Conservation (phyloP, 2,113 vertebrate species). For the Cynoglossus semilaevis region DNA sequence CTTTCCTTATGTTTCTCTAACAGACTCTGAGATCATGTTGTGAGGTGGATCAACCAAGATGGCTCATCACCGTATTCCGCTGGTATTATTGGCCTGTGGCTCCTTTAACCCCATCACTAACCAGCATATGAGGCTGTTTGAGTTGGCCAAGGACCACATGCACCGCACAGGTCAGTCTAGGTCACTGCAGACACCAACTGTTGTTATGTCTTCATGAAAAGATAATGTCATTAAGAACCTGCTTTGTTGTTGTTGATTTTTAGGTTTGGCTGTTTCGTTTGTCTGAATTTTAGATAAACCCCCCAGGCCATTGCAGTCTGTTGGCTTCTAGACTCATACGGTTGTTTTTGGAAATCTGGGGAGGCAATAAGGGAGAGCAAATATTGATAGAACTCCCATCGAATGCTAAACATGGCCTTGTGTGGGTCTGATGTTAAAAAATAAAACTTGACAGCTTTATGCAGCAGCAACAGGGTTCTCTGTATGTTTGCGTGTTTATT, state of each 20-base stretch:
- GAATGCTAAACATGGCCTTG: background rate
- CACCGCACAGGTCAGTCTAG: slow-evolving; percentile 84
- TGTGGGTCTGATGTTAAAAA: background rate
- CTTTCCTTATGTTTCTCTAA: slow-evolving; percentile 6
- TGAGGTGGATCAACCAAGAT: slow-evolving; percentile 58
- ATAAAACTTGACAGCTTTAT: background rate
- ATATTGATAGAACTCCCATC: background rate
- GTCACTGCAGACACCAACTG: background rate
- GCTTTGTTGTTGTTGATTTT: too few relatives aligned
- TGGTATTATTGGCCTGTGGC: slow-evolving; percentile 86
- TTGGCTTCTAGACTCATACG: too few relatives aligned
- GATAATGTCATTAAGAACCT: too few relatives aligned
- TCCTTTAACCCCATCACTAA: slow-evolving; percentile 94
- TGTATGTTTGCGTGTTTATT: too few relatives aligned
- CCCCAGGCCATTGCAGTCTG: background rate
- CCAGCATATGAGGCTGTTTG: slow-evolving; percentile 92
- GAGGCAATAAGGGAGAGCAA: background rate
- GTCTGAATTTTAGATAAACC: background rate
- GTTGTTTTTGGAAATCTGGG: background rate
- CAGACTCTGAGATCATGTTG: slow-evolving; percentile 39
- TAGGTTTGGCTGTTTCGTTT: slow-evolving; percentile 1
- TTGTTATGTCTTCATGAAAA: too few relatives aligned
- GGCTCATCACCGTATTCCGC: slow-evolving; percentile 79
- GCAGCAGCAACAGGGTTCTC: too few relatives aligned
- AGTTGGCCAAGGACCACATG: slow-evolving; percentile 89